Conservation (phyloP, 2,113 vertebrate species). For the Mirza zaza region DNA sequence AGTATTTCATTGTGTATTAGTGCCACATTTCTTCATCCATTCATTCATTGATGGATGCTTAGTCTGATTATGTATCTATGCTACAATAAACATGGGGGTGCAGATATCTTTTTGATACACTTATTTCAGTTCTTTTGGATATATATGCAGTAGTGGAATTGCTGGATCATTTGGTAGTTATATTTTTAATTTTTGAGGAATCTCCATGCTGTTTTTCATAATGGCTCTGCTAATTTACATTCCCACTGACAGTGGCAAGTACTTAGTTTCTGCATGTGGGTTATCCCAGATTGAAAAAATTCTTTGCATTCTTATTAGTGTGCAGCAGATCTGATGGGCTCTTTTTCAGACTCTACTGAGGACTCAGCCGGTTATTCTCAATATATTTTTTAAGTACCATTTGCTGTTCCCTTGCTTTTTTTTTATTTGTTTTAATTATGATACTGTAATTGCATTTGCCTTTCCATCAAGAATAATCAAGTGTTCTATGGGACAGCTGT, state of each 20-base stretch:
- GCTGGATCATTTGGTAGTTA: background rate
- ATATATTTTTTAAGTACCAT: slow-evolving; percentile 4
- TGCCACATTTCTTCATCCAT: background rate
- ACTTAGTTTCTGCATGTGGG: background rate
- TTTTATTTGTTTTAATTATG: slow-evolving; percentile 19
- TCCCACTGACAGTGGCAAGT: background rate
- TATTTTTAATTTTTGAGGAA: background rate
- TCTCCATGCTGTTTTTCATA: background rate
- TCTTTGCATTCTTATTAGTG: background rate
- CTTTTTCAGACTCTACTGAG: background rate
- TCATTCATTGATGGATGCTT: background rate
- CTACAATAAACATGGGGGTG: background rate
- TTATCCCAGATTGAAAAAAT: background rate
- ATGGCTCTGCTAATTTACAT: background rate
- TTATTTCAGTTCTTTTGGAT: background rate
- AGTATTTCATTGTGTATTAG: background rate
- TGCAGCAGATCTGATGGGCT: background rate
- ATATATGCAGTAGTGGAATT: background rate
- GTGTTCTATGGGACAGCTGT: background rate
- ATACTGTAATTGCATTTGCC: background rate
- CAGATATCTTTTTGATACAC: background rate
- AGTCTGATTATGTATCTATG: background rate
- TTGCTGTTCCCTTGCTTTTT: background rate
- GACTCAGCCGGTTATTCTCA: background rate
- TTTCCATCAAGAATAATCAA: background rate